A percentile compares a stretch with the other conserved stretches of the same genome.
phyloP scores from a whole-genome alignment of 1,140 invertebrate genomes.

The Apis florea region DNA sequence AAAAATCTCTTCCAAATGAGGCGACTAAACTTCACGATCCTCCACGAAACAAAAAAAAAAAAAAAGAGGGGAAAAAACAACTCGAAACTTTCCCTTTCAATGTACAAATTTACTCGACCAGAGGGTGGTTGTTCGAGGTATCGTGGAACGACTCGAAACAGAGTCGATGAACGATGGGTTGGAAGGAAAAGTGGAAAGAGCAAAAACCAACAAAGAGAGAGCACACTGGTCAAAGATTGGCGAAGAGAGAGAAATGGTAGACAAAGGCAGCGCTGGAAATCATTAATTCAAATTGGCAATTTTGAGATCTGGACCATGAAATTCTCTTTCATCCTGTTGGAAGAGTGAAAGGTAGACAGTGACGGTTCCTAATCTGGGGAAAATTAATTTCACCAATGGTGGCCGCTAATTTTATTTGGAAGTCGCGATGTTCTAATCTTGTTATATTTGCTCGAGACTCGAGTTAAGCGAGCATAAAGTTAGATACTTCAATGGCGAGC shows the following conservation, averaged over 20 bases:
- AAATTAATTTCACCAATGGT: slow-evolving; percentile 32
- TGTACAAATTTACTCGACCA: slow-evolving; percentile 8
- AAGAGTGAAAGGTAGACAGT: not conserved
- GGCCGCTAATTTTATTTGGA: slow-evolving; percentile 34
- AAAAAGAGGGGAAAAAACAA: not conserved
- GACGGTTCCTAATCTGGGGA: not conserved
- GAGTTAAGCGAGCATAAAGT: slow-evolving; percentile 17
- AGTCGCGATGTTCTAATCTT: slow-evolving; percentile 11
- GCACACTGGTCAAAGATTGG: slow-evolving; percentile 34
- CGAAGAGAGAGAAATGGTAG: not conserved
- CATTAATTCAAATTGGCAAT: slow-evolving; percentile 52
- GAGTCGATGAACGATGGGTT: not conserved
- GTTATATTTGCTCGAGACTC: not conserved
- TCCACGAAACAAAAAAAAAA: not conserved
- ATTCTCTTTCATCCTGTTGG: slow-evolving; percentile 8
- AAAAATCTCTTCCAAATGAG: not conserved
- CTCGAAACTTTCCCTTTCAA: not conserved
- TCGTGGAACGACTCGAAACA: not conserved
- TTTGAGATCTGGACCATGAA: slow-evolving; percentile 25
- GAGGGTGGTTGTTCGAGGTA: not conserved
- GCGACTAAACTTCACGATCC: not conserved
- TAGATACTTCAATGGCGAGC: no score
- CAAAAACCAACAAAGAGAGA: slow-evolving; percentile 23
- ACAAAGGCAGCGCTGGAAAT: slow-evolving; percentile 9
- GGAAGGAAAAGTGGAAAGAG: not conserved